Conservation (phyloP, 2,888 invertebrate genomes). For the Tanytarsus gracilentus region DNA sequence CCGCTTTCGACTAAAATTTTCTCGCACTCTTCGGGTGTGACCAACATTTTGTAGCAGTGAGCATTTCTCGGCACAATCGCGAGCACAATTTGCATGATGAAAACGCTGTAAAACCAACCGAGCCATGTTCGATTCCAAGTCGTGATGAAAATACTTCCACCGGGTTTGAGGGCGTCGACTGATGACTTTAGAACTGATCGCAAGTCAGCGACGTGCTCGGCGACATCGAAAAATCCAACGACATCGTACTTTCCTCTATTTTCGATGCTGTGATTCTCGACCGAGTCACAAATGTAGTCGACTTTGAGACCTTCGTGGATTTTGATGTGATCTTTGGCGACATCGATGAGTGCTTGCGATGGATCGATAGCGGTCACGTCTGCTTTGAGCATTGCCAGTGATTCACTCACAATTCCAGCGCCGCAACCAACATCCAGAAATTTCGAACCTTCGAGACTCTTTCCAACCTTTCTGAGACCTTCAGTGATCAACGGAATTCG, state of each 20-base stretch:
- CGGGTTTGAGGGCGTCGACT: conserved; percentile 48
- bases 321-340: conserved; percentile 55
- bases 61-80: conserved; percentile 70
- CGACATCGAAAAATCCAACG: conserved; percentile 77
- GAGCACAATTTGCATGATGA: conserved; percentile 68
- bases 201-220: conserved; percentile 76
- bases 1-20: conserved; percentile 59
- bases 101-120: conserved; percentile 61
- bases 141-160: conserved; percentile 60
- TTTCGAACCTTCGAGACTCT: conserved; percentile 45
- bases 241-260: conserved; percentile 60
- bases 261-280: conserved; percentile 47
- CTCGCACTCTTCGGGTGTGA: conserved; percentile 68
- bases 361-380: conserved; percentile 75
- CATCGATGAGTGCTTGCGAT: conserved; percentile 55
- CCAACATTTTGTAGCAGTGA: conserved; percentile 85
- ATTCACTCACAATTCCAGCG: conserved; percentile 67
- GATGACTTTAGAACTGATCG: conserved; percentile 59
- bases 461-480: conserved; percentile 51
- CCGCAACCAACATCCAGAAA: conserved; percentile 91
- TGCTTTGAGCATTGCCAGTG: conserved; percentile 68
- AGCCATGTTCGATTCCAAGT: conserved; percentile 53
- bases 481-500: conserved; percentile 67
- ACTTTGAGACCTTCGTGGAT: conserved; percentile 34
- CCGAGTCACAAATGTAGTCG: conserved; percentile 37